Base-by-base conservation (phyloP, 1,140 invertebrate genomes). In the Saxidomus purpurata region DNA sequence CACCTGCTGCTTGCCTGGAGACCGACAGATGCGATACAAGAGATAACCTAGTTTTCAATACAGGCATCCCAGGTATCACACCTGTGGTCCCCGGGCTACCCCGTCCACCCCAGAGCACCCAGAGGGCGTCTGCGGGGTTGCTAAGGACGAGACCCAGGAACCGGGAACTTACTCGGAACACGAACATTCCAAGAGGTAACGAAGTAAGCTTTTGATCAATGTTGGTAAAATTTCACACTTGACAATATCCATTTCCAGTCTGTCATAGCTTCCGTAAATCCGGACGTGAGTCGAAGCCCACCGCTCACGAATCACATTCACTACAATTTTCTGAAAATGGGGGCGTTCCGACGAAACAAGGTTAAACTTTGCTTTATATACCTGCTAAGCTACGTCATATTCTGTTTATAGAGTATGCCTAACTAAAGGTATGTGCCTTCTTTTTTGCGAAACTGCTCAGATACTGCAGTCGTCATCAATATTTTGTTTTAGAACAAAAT, bases 221-320 rank as follows among this genome's bases (percentile, higher is more conserved):
- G 55, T 17, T 9, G 22, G 86, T 38, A 28, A 43, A 49, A 88
- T 88, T 88, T 31, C 77, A 25, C 76, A 40, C 71, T 81, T 43
- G 77, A 47, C 86, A 88, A 88, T 81, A 88, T 88, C 86, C 86
- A 88, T 61, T 81, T 88, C 86, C 86, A 88, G 86, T 88, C 61
- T 61, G 61, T 43, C 86, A 88, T 88, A 40, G 77, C 40, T 69
- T 80, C 86, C 25, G 52, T 55, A 22, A 0, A 28, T 52, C 77
- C 31, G 38, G 61, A 81, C 77, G 86, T 52, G 47, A 47, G 34
- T 69, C 86, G 77, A 81, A 88, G 43, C 77, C 25, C 47, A 67
- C 86, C 38, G 86, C 86, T 79, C 86, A 63, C 38, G 28, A 77
- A 80, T 55, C 34, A 71, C 55, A 34, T 88, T 55, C 55, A 55